Evolutionary conservation across 92 coral and sea anemone species (phyloP), one percentile per base, ranked within the genome.

Genomic region (Zoanthus solanderi): DNA sequence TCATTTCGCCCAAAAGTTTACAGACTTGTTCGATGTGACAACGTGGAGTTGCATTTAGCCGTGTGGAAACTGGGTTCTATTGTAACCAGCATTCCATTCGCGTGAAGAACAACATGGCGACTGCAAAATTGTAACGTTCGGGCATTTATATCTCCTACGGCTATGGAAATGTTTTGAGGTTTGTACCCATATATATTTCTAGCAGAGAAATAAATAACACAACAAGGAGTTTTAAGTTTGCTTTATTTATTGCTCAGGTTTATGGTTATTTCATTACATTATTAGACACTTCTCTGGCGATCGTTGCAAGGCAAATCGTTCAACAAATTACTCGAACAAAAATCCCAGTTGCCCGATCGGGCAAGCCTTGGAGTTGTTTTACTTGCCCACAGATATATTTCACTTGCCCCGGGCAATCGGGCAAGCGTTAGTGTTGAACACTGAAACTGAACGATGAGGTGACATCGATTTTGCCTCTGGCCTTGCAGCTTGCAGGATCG

Each of bases 171-270:
- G 83, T 76, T 86, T 86, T 86, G 60, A 86, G 89, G 84, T 86
- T 58, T 86, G 89, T 86, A 75, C 83, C 83, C 75, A 86, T 61
- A 75, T 86, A 75, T n/a, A 60, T 75, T 85, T 85, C 42, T 34
- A 85, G 88, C 88, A 72, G 82, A 11, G 83, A 75, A 86, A 76
- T 86, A 86, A 61, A 75, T 86, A 86, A 86, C 89, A 75, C 89
- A 16, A 18, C 75, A 86, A 86, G 17, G 47, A 75, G 61, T 86
- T 47, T 75, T 61, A 31, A 86, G 83, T 86, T 86, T 75, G 83
- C 65, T 75, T 86, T 75, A 14, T 75, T 86, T 57, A 34, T 86
- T 86, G 89, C 89, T 75, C 76, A 86, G 89, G 44, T 58, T 86
- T 85, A 73, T 58, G 81, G 82, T 73, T 81, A 54, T 73, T 85